Evolutionary conservation across 2,888 invertebrate genomes (phyloP).

Genomic region (Conops quadrifasciatus): DNA sequence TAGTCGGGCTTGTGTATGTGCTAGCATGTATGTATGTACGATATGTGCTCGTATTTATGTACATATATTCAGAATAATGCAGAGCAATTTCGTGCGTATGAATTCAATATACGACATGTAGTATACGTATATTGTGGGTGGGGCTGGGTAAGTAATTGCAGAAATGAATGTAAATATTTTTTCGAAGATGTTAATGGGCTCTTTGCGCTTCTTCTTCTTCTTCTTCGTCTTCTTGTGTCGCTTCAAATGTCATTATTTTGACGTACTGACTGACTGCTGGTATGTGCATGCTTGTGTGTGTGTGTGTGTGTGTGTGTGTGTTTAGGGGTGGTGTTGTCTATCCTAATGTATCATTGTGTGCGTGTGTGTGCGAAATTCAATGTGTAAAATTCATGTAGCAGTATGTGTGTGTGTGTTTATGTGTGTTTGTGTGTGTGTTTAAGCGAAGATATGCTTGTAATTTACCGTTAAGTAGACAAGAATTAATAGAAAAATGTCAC

Average conservation of each 20-base stretch:
- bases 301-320: neutral
- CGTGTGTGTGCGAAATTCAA: neutral
- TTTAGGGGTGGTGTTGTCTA: neutral
- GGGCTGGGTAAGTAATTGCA: no score
- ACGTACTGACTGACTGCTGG: neutral
- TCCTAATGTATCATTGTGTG: no score
- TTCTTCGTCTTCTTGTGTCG: slow-evolving; percentile 40
- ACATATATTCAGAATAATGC: no score
- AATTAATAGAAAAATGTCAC: slow-evolving; percentile 62
- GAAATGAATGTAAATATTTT: slow-evolving; percentile 36
- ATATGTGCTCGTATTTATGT: no score
- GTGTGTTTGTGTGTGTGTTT: slow-evolving; percentile 24
- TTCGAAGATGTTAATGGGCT: slow-evolving; percentile 56
- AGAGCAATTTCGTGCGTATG: no score
- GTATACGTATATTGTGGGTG: no score
- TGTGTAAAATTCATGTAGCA: no score
- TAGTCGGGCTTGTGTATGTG: no score
- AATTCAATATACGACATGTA: no score
- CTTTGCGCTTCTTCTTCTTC: slow-evolving; percentile 43
- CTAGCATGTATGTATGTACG: no score
- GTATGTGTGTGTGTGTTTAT: neutral
- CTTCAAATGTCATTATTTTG: slow-evolving; percentile 11
- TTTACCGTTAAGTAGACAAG: slow-evolving; percentile 64
- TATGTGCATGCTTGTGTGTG: neutral
- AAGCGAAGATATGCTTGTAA: slow-evolving; percentile 58